phyloP scores from a whole-genome alignment of 2,797 vertebrate species.

The Enteromius unitaeniatus region DNA sequence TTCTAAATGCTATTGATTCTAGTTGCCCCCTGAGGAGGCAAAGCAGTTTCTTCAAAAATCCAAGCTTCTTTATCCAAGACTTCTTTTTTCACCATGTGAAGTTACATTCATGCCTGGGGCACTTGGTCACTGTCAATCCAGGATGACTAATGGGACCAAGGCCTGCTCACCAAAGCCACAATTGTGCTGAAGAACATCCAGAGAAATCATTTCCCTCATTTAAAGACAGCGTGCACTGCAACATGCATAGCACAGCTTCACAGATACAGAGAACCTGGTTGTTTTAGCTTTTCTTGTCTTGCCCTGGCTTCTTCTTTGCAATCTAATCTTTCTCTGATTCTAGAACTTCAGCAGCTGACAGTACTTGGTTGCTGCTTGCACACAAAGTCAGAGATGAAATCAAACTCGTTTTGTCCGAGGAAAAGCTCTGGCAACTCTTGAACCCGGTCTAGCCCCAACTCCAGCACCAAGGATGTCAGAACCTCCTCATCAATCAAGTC shows the following conservation, averaged over 20 bases:
- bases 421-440: slow-evolving; percentile 96
- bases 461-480: slow-evolving; percentile 90
- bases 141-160: slow-evolving; percentile 68
- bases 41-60: slow-evolving; percentile 56
- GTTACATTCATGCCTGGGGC: slow-evolving; percentile 57
- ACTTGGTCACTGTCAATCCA: slow-evolving; percentile 47
- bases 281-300: slow-evolving; percentile 39
- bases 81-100: slow-evolving; percentile 57
- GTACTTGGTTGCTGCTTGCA: slow-evolving; percentile 93
- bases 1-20: slow-evolving; percentile 70
- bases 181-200: slow-evolving; percentile 49
- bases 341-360: slow-evolving; percentile 86
- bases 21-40: slow-evolving; percentile 59
- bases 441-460: slow-evolving; percentile 92
- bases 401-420: slow-evolving; percentile 96
- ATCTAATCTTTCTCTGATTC: slow-evolving; percentile 28
- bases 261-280: slow-evolving; percentile 47
- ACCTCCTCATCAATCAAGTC: slow-evolving; percentile 97
- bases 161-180: slow-evolving; percentile 62
- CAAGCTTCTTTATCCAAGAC: slow-evolving; percentile 50
- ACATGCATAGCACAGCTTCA: slow-evolving; percentile 57
- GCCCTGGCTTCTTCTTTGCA: slow-evolving; percentile 22
- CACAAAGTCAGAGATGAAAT: slow-evolving; percentile 95
- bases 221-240: slow-evolving; percentile 48
- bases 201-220: not conserved